Base-by-base conservation (phyloP, 2,797 vertebrate genomes). In the Sebastes variabilis region DNA sequence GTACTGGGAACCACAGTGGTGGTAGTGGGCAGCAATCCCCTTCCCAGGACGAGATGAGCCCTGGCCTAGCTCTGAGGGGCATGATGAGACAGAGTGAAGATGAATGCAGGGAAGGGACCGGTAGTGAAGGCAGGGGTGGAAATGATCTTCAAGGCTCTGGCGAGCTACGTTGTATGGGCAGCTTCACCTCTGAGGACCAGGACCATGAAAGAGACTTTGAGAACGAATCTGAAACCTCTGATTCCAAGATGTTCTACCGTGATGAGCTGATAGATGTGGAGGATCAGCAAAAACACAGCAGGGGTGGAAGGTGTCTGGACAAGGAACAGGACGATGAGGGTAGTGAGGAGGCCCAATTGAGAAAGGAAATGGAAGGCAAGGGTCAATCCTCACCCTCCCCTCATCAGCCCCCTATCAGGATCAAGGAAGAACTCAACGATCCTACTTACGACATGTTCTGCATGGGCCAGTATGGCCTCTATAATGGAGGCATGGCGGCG, bases 361-460 rank as follows among this genome's bases (percentile, higher is more conserved):
- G 94, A 66, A 97, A 97, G 85, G 96, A 97, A 87, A 92, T 95
- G 8, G 97, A 96, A 83, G 96, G 97, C 81, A 97, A 98, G 81
- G 96, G 96, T 82, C 96, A 94, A 60, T 96, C 97, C 70, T 96
- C 96, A 58, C 97, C 97, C 55, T 96, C 97, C 55, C 92, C 88
- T 72, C 97, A 96, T 88, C 98, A 97, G 38, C 96, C 96, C 4
- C 88, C 97, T 72, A 97, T 99, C 91, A 99, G 99, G 90, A 97
- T 99, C 85, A 99, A 99, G 90, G 98, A 99, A 91, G 99, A 99
- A 89, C 98, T 99, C 81, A 96, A 95, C 64, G 99, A 99, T 89
- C 98, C 98, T 82, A 98, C 98, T 16, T 99, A 99, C 0, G 98
- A 99, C 94, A 99, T 99, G 98, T 99, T 99, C 93, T 99, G 98